Base-by-base conservation (phyloP, 1,140 invertebrate species). In the Trichoplusia ni region DNA sequence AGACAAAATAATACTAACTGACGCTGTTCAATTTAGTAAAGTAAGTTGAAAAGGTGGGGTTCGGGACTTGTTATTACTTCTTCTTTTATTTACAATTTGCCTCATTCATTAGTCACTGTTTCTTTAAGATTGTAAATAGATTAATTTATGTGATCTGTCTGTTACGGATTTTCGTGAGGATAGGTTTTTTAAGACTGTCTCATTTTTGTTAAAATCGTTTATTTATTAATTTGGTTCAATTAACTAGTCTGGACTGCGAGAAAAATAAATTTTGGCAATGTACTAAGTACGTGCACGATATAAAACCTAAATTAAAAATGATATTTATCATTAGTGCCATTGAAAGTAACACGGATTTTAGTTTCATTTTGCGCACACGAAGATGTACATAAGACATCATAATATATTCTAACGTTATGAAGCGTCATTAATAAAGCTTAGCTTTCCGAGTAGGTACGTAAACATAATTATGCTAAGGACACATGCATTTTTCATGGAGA, bases 211-310 rank as follows among this genome's bases (percentile, higher is more conserved):
- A 65, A 76, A 76, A 81, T 73, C 75, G 66, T 82, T 77, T 81
- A 84, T 83, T 85, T 85, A 86, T 87, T 83, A 76, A 79, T 82
- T 77, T 65, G 71, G 71, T 78, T 71, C 77, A 75, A 70, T 72
- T 81, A 71, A 72, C 84, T 86, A 86, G 84, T 86, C 84, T 76
- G 72, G 71, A 72, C 67, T 69, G 64, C 66, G 51, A 54, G 18
- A 62, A 33, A 37, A 40, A 27, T 40, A 2, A 38, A 65, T 18
- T 37, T 42, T 31, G 11, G 11, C n/a, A 9, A 31, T 58, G 25
- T 42, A 58, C 23, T 40, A 31, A 44, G 9, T 46, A 23, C 23
- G 31, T 35, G 25, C 27, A 11, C 29, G 42, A 19, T 29, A 29
- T 31, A 60, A 60, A 58, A 35, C 27, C 27, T 47, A 44, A 42